phyloP scores from a whole-genome alignment of 1,140 invertebrate genomes.

The Hylaeus anthracinus region DNA sequence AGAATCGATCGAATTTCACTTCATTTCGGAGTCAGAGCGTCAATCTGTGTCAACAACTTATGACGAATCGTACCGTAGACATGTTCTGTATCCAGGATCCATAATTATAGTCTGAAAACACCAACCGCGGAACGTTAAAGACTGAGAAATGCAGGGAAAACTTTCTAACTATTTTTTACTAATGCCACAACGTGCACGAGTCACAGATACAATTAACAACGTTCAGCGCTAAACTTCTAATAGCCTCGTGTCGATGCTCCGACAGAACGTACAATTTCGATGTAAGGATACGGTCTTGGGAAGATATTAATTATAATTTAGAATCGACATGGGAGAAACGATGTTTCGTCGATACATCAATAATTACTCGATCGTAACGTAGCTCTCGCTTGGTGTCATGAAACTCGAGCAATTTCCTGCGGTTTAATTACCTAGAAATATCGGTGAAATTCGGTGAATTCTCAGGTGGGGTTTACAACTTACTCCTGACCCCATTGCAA shows the following conservation, averaged over 20 bases:
- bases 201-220: slow-evolving; percentile 3
- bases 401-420: slow-evolving; percentile 30
- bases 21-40: slow-evolving; percentile 58
- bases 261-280: not conserved
- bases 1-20: slow-evolving; percentile 61
- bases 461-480: not conserved
- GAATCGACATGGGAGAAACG: not conserved
- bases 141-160: not conserved
- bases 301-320: not conserved
- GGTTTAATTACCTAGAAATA: slow-evolving; percentile 40
- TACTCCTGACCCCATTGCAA: not conserved
- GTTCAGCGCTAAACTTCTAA: not conserved
- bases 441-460: slow-evolving; percentile 10
- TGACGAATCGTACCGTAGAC: slow-evolving; percentile 22
- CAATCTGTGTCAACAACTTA: slow-evolving; percentile 28
- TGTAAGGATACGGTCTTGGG: not conserved
- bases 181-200: no score
- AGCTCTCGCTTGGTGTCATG: not conserved
- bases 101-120: not conserved
- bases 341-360: not conserved
- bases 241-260: not conserved
- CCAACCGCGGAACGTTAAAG: no score
- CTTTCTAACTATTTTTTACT: not conserved
- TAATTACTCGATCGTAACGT: slow-evolving; percentile 27
- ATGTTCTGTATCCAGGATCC: not conserved